These are phyloP conservation scores for Mamestra configurata DNA, from an alignment of 1,140 invertebrate genomes.

Conservation along the genomic window DNA sequence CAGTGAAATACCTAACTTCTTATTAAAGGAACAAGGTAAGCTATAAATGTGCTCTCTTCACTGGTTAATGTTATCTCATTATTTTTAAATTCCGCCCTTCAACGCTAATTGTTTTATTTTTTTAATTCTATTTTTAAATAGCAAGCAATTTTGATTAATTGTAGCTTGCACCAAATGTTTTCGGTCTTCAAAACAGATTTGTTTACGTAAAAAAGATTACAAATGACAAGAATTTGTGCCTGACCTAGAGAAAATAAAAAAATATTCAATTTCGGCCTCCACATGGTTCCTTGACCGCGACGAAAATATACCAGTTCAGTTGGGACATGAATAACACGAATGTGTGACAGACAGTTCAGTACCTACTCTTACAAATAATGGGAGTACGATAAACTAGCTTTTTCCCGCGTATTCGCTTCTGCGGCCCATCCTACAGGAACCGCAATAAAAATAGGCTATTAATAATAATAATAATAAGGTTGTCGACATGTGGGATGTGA, in stretches of 20 bases:
- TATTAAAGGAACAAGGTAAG: no score
- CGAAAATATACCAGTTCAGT: conserved; percentile 38
- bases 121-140: not conserved
- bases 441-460: no score
- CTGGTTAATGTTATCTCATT: no score
- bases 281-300: conserved; percentile 60
- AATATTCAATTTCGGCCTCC: conserved; percentile 41
- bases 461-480: no score
- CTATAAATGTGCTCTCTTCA: no score
- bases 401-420: no score
- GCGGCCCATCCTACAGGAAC: no score
- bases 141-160: not conserved
- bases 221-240: conserved; percentile 35
- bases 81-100: no score
- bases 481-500: no score
- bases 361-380: not conserved
- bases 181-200: conserved; percentile 1
- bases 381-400: no score
- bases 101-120: no score
- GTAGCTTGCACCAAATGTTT: not conserved
- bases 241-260: conserved; percentile 57
- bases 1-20: no score
- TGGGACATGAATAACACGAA: not conserved
- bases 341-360: not conserved
- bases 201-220: conserved; percentile 30